A percentile compares a stretch with the other conserved stretches of the same genome.
These are phyloP conservation scores for Stenotaenia linearis DNA, from an alignment of 2,888 invertebrate species.

Conservation along the genomic window DNA sequence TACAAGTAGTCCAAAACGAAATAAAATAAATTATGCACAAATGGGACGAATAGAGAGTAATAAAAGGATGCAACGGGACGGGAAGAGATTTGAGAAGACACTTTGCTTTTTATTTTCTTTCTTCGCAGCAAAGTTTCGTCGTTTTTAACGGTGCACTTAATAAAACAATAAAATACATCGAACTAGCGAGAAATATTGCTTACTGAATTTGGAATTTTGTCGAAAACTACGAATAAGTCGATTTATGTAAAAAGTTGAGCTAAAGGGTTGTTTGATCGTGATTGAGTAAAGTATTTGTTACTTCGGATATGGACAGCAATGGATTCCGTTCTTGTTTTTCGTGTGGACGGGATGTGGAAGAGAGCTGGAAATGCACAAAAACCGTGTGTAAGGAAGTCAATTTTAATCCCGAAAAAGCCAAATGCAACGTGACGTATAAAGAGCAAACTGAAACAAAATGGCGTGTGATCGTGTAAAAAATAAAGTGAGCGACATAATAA, in stretches of 20 bases:
- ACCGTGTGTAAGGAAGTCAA: not conserved
- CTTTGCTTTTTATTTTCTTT: not conserved
- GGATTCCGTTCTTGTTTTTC: conserved; percentile 61
- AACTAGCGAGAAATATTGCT: not conserved
- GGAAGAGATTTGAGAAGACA: not conserved
- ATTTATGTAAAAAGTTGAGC: conserved; percentile 8
- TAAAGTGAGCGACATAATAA: conserved; percentile 19
- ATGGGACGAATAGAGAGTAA: not conserved
- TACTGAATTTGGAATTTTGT: not conserved
- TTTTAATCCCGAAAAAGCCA: not conserved
- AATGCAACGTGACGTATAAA: not conserved
- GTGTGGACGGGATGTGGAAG: not conserved
- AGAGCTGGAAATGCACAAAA: conserved; percentile 22
- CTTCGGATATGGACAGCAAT: conserved; percentile 69
- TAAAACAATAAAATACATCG: not conserved
- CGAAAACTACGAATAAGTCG: not conserved
- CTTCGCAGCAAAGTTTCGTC: not conserved
- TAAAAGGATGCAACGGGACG: not conserved
- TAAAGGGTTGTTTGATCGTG: conserved; percentile 45
- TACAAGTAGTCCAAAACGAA: not conserved
- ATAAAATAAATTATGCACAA: not conserved
- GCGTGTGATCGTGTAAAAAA: not conserved
- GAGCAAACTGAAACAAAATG: not conserved
- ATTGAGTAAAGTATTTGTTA: conserved; percentile 67
- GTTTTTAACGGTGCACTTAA: not conserved